A percentile compares a stretch with the other conserved stretches of the same genome.
Evolutionary conservation across 2,797 vertebrate species (phyloP).

Genomic region (Dendrocincla fuliginosa): DNA sequence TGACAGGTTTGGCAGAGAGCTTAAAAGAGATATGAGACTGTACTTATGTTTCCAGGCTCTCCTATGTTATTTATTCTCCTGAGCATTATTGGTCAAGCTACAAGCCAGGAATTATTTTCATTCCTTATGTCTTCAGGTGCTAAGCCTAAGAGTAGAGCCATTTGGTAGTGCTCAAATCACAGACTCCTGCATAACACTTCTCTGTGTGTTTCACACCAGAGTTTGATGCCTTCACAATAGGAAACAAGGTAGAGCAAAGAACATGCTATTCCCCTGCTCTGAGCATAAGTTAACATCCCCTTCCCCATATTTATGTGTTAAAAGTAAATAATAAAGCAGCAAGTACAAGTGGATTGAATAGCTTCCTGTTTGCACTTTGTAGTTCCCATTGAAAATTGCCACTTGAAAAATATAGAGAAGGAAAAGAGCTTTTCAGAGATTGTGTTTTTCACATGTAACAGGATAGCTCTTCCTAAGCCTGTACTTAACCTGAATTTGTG

Average conservation of each 20-base stretch:
- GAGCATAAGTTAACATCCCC: background rate
- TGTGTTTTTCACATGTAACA: background rate
- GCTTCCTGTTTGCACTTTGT: background rate
- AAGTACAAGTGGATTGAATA: background rate
- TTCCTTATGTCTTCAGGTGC: background rate
- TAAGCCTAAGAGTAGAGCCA: background rate
- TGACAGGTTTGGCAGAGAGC: background rate
- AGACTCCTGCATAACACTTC: fast-evolving
- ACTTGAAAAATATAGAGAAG: background rate
- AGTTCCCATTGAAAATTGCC: background rate
- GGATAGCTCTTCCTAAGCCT: background rate
- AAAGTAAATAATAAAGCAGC: background rate
- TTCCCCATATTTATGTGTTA: background rate
- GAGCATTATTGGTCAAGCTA: background rate
- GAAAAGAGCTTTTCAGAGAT: background rate
- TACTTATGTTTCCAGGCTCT: background rate
- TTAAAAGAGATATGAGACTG: background rate
- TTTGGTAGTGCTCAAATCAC: background rate
- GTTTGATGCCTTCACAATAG: background rate
- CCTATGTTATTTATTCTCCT: background rate
- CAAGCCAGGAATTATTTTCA: background rate
- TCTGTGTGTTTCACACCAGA: background rate
- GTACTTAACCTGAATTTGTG: background rate
- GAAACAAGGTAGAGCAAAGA: background rate
- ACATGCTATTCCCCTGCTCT: background rate